phyloP scores from a whole-genome alignment of 2,113 vertebrate species.

The Pithys albifrons region DNA sequence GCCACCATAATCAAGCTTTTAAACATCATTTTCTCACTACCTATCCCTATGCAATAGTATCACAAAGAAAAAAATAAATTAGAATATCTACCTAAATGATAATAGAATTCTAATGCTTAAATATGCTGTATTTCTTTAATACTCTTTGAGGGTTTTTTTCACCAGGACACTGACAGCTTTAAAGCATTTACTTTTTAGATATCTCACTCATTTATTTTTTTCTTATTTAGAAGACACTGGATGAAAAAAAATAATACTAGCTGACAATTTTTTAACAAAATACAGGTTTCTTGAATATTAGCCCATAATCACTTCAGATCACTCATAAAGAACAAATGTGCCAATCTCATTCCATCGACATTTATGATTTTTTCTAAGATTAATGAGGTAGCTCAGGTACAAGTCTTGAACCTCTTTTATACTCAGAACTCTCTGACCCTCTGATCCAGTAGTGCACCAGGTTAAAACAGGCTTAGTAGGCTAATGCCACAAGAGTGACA shows the following conservation, averaged over 20 bases:
- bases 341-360: background rate
- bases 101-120: background rate
- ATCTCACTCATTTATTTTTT: background rate
- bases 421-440: background rate
- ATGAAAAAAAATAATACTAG: background rate
- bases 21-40: slow-evolving; percentile 15
- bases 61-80: background rate
- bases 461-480: background rate
- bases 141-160: background rate
- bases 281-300: background rate
- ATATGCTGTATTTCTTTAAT: background rate
- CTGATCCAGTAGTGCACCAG: background rate
- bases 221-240: background rate
- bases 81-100: background rate
- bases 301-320: background rate
- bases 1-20: slow-evolving; percentile 40
- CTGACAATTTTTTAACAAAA: background rate
- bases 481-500: background rate
- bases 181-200: background rate
- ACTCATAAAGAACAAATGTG: background rate
- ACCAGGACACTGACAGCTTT: background rate
- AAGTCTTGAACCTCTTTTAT: background rate
- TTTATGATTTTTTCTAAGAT: background rate
- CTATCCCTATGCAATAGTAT: background rate
- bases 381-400: background rate